These are phyloP conservation scores for Zaprionus ghesquierei DNA, from an alignment of 1,140 invertebrate species.

Conservation along the genomic window DNA sequence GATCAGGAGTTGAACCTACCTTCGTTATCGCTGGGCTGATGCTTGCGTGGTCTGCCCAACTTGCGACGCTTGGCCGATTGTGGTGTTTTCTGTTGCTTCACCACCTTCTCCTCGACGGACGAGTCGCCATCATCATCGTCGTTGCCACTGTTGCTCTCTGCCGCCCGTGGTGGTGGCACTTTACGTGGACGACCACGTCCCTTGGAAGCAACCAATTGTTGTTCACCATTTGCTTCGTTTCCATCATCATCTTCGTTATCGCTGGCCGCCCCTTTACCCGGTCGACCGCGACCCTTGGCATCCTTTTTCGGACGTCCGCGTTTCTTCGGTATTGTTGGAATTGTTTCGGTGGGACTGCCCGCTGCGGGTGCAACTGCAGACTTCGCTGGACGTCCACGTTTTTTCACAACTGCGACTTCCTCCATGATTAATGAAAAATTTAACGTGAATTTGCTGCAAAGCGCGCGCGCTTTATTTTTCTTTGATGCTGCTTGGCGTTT, in stretches of 20 bases:
- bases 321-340: slow-evolving; percentile 38
- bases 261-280: slow-evolving; percentile 20
- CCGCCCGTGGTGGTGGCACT: neutral
- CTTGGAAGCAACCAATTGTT: slow-evolving; percentile 15
- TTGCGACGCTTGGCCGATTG: slow-evolving; percentile 57
- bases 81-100: slow-evolving; percentile 25
- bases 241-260: slow-evolving; percentile 10
- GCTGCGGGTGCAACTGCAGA: neutral
- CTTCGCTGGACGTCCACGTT: slow-evolving; percentile 63
- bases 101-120: neutral
- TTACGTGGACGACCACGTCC: slow-evolving; percentile 66
- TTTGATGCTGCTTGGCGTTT: neutral
- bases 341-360: slow-evolving; percentile 12
- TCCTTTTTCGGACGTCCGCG: slow-evolving; percentile 56
- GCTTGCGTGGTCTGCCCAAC: slow-evolving; percentile 48
- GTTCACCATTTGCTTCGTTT: slow-evolving; percentile 29
- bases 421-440: slow-evolving; percentile 48
- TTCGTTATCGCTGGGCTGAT: slow-evolving; percentile 54
- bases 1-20: slow-evolving; percentile 33
- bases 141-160: slow-evolving; percentile 13
- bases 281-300: slow-evolving; percentile 37
- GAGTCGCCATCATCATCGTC: slow-evolving; percentile 31
- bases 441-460: neutral
- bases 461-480: neutral
- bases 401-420: slow-evolving; percentile 44